Percentiles rank a stretch among this genome's conserved stretches.
phyloP scores from a whole-genome alignment of 2,888 invertebrate genomes.

The Troides oblongomaculatus region DNA sequence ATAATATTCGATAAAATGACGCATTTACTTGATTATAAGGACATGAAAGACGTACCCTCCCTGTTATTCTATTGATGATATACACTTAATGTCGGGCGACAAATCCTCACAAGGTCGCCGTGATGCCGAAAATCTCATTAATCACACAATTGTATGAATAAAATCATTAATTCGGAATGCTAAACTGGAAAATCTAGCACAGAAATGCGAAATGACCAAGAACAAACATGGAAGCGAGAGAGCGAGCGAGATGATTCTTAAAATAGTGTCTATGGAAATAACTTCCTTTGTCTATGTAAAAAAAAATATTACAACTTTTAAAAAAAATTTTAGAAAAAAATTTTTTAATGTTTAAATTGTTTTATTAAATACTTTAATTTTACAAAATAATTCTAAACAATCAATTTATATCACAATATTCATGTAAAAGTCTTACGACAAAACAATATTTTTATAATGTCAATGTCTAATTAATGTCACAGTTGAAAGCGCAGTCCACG shows the following conservation, averaged over 20 bases:
- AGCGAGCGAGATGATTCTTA: constrained; percentile 67
- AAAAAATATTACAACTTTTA: too few species aligned
- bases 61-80: constrained; percentile 73
- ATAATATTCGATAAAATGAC: constrained; percentile 77
- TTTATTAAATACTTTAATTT: too few species aligned
- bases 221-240: constrained; percentile 80
- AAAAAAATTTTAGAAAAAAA: too few species aligned
- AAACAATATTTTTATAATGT: too few species aligned
- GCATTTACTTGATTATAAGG: constrained; percentile 77
- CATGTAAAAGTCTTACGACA: too few species aligned
- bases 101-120: constrained; percentile 75
- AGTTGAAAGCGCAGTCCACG: too few species aligned
- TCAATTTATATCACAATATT: too few species aligned
- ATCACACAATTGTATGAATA: constrained; percentile 69
- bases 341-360: too few species aligned
- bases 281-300: constrained; percentile 50
- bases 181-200: constrained; percentile 75
- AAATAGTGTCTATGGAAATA: constrained; percentile 38
- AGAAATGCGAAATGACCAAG: constrained; percentile 77
- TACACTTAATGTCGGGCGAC: constrained; percentile 71
- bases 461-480: too few species aligned
- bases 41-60: constrained; percentile 79
- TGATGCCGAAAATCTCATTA: constrained; percentile 74
- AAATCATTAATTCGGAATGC: constrained; percentile 68
- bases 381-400: too few species aligned